Evolutionary conservation across 2,888 invertebrate genomes (phyloP).

Genomic region (Thymelicus sylvestris): DNA sequence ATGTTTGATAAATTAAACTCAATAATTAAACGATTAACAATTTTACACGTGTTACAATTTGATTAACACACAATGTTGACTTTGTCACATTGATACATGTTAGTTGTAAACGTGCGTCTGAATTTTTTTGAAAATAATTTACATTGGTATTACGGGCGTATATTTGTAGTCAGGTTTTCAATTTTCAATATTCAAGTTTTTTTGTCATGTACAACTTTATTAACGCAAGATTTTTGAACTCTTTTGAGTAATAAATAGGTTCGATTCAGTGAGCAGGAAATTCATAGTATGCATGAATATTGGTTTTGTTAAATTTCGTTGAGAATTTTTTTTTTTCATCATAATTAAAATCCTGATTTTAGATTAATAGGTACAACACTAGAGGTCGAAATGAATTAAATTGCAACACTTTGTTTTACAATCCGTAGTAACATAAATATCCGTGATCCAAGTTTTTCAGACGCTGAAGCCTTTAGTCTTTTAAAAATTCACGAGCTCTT

Average conservation of each 20-base stretch:
- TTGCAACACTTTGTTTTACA: slow-evolving; percentile 10
- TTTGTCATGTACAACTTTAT: too few species aligned
- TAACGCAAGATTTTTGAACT: too few species aligned
- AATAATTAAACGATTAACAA: slow-evolving; percentile 64
- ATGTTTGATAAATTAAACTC: slow-evolving; percentile 70
- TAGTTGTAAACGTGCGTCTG: too few species aligned
- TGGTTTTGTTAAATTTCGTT: too few species aligned
- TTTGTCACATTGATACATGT: neutral
- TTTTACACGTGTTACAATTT: slow-evolving; percentile 45
- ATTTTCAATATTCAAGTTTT: too few species aligned
- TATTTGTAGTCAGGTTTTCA: too few species aligned
- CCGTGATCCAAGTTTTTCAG: slow-evolving; percentile 4
- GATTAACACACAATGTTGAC: slow-evolving; percentile 19
- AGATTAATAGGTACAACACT: neutral
- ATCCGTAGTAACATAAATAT: slow-evolving; percentile 13
- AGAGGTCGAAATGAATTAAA: neutral
- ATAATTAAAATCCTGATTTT: neutral
- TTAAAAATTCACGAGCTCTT: slow-evolving; percentile 24
- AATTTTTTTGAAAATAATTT: too few species aligned
- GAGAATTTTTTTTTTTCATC: neutral
- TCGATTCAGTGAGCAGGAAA: too few species aligned
- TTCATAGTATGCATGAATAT: too few species aligned
- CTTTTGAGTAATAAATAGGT: too few species aligned
- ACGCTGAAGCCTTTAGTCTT: slow-evolving; percentile 12
- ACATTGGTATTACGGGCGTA: too few species aligned